Percentiles rank a stretch among this genome's conserved stretches.
phyloP scores from a whole-genome alignment of 2,888 invertebrate species.

The Tubulanus polymorphus region DNA sequence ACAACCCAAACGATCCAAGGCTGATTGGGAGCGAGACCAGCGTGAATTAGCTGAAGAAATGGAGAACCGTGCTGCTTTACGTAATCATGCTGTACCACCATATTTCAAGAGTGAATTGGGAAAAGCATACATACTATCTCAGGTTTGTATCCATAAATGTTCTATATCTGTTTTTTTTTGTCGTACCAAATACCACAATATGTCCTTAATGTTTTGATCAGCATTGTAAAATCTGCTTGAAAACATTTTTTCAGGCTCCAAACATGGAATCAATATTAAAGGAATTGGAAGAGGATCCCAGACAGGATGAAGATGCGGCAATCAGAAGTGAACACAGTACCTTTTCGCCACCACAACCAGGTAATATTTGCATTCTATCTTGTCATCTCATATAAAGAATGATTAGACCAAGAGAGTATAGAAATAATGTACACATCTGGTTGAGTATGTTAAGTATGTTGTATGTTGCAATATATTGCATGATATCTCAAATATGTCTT shows the following conservation, averaged over 20 bases:
- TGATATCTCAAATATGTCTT: background rate
- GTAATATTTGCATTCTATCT: background rate
- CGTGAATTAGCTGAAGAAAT: conserved; percentile 39
- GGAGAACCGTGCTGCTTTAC: conserved; percentile 32
- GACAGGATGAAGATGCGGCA: conserved; percentile 32
- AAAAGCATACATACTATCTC: conserved; percentile 43
- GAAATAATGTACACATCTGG: background rate
- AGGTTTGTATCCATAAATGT: conserved; percentile 23
- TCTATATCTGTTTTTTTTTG: background rate
- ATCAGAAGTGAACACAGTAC: conserved; percentile 25
- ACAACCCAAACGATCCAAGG: conserved; percentile 37
- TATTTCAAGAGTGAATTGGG: conserved; percentile 52
- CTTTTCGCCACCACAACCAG: background rate
- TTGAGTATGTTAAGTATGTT: background rate
- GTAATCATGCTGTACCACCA: conserved; percentile 37
- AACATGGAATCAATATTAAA: conserved; percentile 40
- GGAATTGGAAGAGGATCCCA: conserved; percentile 35
- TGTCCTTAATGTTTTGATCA: too few species aligned
- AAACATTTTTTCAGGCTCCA: conserved; percentile 33
- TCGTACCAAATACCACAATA: too few species aligned
- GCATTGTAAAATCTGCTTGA: too few species aligned
- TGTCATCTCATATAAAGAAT: too few species aligned
- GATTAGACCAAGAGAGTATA: background rate
- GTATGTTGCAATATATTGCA: background rate
- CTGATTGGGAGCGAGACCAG: conserved; percentile 47